Base-by-base conservation (phyloP, 2,113 vertebrate species). In the Peromyscus maniculatus region DNA sequence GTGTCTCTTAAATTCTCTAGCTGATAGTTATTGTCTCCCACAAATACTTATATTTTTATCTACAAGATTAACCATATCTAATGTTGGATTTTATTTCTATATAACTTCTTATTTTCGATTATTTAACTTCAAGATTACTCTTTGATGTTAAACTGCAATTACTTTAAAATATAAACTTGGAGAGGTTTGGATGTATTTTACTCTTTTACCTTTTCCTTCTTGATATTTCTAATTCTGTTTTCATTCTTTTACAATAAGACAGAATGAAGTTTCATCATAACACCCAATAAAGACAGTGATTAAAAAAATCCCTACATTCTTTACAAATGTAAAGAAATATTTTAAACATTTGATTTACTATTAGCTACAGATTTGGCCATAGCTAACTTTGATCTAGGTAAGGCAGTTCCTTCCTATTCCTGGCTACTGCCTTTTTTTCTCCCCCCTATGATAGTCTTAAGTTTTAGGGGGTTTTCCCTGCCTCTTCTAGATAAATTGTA, bases 31-130 rank as follows among this genome's bases (percentile, higher is more conserved):
- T 84, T 71, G 71, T 71, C 83, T 82, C 71, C 11, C 15, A n/a
- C 72, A 87, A 87, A 84, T 6, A 93, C 49, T 94, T 94, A 21
- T 36, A 94, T 69, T 59, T 78, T 89, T 89, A 66, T 39, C 69
- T 16, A 88, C 49, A 31, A 77, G 49, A 88, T 62, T 31, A 75
- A 93, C 79, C 7, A 39, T 2, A 89, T 66, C 39, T 74, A 91
- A 52, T 93, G 15, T 43, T 87, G 91, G 24, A 66, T 91, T 79
- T 89, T 94, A 74, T 94, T 91, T 91, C 71, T 84, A n/a, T 43
- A 57, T n/a, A 71, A 77, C 13, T 75, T 92, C 74, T 17, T 24
- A 39, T 62, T 87, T 97, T 95, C 87, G 59, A 59, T 39, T 87
- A 12, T 55, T 52, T 78, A 78, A 17, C 46, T 13, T 75, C 67